Conservation (phyloP, 1,140 invertebrate species). For the Battus philenor region DNA sequence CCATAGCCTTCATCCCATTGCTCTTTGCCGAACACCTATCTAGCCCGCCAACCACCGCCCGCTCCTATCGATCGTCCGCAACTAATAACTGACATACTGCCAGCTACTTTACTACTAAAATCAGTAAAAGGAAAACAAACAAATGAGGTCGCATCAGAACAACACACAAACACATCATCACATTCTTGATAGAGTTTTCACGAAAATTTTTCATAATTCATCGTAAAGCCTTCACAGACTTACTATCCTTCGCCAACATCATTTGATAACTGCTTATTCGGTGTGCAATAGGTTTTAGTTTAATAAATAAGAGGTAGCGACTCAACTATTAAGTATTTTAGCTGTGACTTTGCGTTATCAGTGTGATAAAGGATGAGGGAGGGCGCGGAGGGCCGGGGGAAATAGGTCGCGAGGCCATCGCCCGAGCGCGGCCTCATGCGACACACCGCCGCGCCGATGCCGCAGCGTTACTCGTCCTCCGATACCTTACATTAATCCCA, state of each 20-base stretch:
- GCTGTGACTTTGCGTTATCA: slow-evolving; percentile 44
- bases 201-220: too few species aligned
- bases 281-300: neutral
- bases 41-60: slow-evolving; percentile 10
- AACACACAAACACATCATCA: too few species aligned
- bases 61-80: slow-evolving; percentile 13
- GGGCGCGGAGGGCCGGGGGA: slow-evolving; percentile 38
- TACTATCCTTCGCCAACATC: too few species aligned
- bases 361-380: slow-evolving; percentile 49
- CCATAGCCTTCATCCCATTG: slow-evolving; percentile 42
- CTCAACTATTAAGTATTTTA: slow-evolving; percentile 21
- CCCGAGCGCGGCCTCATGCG: slow-evolving; percentile 48
- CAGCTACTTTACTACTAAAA: too few species aligned
- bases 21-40: slow-evolving; percentile 16
- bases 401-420: slow-evolving; percentile 65
- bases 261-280: neutral
- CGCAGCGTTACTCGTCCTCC: slow-evolving; percentile 24
- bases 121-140: too few species aligned
- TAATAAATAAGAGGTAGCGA: slow-evolving; percentile 11
- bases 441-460: slow-evolving; percentile 39
- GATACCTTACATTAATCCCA: slow-evolving; percentile 11
- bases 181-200: too few species aligned
- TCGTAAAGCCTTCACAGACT: too few species aligned
- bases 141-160: too few species aligned
- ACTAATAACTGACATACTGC: neutral